Conservation (phyloP, 1,140 invertebrate species). For the Hermetia illucens region DNA sequence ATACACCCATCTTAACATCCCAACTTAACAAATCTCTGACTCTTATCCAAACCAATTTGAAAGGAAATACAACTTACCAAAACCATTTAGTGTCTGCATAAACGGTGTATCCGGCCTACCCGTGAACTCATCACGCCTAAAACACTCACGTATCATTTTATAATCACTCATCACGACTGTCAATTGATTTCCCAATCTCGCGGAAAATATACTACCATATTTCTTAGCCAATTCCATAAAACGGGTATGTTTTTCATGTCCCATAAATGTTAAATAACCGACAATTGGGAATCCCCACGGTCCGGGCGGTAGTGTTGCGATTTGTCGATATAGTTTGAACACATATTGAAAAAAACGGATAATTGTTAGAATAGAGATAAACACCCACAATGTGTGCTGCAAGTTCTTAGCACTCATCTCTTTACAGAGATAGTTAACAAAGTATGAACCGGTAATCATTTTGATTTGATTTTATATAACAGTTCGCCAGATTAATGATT, state of each 20-base stretch:
- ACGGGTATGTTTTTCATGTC: conserved; percentile 58
- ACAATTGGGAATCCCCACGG: conserved; percentile 71
- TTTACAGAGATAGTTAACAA: conserved; percentile 23
- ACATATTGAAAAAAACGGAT: conserved; percentile 37
- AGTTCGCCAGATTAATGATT: too few relatives aligned
- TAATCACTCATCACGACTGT: conserved; percentile 77
- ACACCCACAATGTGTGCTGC: conserved; percentile 33
- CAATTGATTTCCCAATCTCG: conserved; percentile 61
- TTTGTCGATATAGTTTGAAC: conserved; percentile 32
- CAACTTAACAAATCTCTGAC: too few relatives aligned
- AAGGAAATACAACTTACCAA: conserved; percentile 50
- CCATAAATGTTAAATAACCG: conserved; percentile 69
- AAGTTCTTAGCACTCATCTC: conserved; percentile 16
- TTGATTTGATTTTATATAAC: conserved; percentile 7
- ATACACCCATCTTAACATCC: too few relatives aligned
- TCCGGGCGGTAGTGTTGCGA: conserved; percentile 57
- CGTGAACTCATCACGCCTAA: conserved; percentile 70
- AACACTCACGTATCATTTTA: conserved; percentile 66
- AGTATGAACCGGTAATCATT: conserved; percentile 22
- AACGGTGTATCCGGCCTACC: conserved; percentile 71
- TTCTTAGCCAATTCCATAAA: conserved; percentile 56
- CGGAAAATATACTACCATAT: conserved; percentile 72
- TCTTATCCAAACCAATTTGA: too few relatives aligned
- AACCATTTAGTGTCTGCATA: conserved; percentile 73
- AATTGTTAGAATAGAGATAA: conserved; percentile 36